phyloP scores from a whole-genome alignment of 2,113 vertebrate genomes.

The Papio anubis region DNA sequence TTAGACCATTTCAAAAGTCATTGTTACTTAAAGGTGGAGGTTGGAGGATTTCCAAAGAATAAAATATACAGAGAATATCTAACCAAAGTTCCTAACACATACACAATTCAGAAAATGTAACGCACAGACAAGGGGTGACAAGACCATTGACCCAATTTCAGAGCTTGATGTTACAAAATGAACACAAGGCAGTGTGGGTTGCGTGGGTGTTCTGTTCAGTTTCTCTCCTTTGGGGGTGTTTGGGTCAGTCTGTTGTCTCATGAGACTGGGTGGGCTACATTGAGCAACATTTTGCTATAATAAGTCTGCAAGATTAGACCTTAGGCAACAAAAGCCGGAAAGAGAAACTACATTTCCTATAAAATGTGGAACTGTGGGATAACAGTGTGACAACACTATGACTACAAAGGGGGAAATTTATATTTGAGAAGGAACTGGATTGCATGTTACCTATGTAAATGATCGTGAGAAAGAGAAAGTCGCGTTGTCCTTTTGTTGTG shows the following conservation, averaged over 20 bases:
- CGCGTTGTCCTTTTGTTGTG: background rate
- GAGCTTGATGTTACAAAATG: background rate
- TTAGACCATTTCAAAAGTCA: constrained; percentile 54
- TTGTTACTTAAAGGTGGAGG: constrained; percentile 44
- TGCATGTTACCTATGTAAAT: background rate
- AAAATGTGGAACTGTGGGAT: background rate
- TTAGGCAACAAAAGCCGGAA: constrained; percentile 48
- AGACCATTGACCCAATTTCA: background rate
- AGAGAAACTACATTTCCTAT: constrained; percentile 27
- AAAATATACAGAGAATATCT: constrained; percentile 20
- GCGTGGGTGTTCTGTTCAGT: background rate
- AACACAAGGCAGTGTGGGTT: background rate
- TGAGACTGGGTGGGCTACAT: background rate
- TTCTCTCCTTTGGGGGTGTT: background rate
- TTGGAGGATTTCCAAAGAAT: constrained; percentile 50
- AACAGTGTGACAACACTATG: background rate
- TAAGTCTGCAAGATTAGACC: background rate
- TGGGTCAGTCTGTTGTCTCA: background rate
- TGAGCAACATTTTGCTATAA: background rate
- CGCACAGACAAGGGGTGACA: background rate
- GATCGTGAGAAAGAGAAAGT: background rate
- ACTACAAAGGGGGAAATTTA: background rate
- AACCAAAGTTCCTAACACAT: background rate
- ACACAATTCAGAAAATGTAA: background rate
- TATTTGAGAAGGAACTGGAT: background rate